phyloP scores from a whole-genome alignment of 2,113 vertebrate species.

The Nothobranchius furzeri region DNA sequence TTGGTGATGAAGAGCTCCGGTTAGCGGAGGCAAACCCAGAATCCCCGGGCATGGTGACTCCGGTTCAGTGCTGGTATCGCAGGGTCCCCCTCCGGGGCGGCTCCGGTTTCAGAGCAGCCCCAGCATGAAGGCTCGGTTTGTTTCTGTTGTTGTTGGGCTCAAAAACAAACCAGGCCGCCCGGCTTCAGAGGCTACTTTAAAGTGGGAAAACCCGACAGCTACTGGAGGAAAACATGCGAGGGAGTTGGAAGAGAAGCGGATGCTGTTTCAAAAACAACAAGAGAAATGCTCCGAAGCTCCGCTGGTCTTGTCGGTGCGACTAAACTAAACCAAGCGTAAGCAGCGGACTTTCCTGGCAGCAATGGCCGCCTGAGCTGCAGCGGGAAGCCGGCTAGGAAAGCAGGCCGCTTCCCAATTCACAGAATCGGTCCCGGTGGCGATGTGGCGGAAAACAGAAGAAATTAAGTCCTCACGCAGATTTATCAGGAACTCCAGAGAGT shows the following conservation, averaged over 20 bases:
- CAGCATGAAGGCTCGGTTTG: constrained; percentile 38
- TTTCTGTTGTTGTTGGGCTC: constrained; percentile 79
- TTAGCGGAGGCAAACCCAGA: constrained; percentile 30
- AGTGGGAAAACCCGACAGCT: constrained; percentile 5
- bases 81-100: constrained; percentile 2
- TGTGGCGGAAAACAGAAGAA: neutral
- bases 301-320: neutral
- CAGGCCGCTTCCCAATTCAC: constrained; percentile 72
- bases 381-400: constrained; percentile 68
- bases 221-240: neutral
- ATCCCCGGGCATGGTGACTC: constrained; percentile 46
- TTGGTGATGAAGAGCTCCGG: constrained; percentile 20
- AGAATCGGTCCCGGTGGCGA: constrained; percentile 39
- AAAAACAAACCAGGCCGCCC: constrained; percentile 80
- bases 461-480: constrained; percentile 10
- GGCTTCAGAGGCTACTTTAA: constrained; percentile 16
- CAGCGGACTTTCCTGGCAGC: constrained; percentile 56
- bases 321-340: constrained; percentile 31
- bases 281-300: neutral
- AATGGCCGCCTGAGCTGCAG: constrained; percentile 56
- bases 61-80: constrained; percentile 5
- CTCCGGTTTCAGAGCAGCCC: constrained; percentile 18
- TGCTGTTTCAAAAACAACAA: neutral
- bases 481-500: constrained; percentile 6
- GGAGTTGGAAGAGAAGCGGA: neutral